These are phyloP conservation scores for Perca flavescens DNA, from an alignment of 2,113 vertebrate genomes.

Conservation along the genomic window DNA sequence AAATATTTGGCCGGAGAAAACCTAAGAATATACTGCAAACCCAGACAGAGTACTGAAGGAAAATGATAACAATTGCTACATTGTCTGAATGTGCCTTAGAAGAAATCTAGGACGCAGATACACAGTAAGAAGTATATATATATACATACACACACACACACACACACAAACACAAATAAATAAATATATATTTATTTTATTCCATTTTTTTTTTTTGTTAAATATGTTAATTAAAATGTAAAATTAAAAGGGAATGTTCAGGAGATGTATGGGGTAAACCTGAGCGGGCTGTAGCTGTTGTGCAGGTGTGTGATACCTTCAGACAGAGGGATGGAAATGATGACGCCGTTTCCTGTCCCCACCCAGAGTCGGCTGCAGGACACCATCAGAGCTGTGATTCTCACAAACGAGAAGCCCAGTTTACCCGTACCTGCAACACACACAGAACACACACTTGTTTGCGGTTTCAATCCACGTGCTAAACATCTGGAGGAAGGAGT, in stretches of 20 bases:
- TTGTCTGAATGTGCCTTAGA: neutral
- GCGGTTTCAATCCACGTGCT: neutral
- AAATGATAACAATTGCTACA: neutral
- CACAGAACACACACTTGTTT: neutral
- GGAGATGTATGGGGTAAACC: neutral
- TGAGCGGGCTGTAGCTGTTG: neutral
- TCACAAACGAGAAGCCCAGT: slow-evolving; percentile 97
- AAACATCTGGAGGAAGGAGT: neutral
- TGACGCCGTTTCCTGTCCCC: slow-evolving; percentile 96
- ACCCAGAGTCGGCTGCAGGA: slow-evolving; percentile 98
- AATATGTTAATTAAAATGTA: too few relatives aligned
- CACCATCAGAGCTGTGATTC: slow-evolving; percentile 96
- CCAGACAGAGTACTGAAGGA: too few relatives aligned
- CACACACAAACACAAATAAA: too few relatives aligned
- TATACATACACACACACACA: too few relatives aligned
- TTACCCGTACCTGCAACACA: slow-evolving; percentile 92
- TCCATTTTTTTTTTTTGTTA: too few relatives aligned
- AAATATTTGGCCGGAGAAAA: too few relatives aligned
- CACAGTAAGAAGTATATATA: neutral
- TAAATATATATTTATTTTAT: too few relatives aligned
- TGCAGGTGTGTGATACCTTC: slow-evolving; percentile 87
- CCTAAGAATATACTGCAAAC: too few relatives aligned
- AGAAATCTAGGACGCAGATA: slow-evolving; percentile 6
- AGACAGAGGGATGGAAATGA: slow-evolving; percentile 97
- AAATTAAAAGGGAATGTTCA: neutral